Evolutionary conservation across 1,140 invertebrate genomes (phyloP).

Genomic region (Bombus soroeensis): DNA sequence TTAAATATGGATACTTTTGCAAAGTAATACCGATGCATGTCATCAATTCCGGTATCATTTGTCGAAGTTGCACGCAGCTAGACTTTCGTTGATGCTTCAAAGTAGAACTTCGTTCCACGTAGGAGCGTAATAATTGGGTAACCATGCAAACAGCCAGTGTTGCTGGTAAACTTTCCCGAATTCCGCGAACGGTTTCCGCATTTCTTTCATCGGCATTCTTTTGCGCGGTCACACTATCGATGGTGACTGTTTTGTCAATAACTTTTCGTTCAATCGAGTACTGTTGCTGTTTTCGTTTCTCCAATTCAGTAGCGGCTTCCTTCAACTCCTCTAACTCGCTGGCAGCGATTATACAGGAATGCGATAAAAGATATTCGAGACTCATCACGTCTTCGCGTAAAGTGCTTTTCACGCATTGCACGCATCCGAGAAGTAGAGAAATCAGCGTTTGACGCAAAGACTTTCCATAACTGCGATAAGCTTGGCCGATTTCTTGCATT

Average conservation of each 20-base stretch:
- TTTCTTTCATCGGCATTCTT: constrained; percentile 43
- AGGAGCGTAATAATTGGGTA: constrained; percentile 74
- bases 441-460: constrained; percentile 76
- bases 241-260: neutral
- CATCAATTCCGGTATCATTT: constrained; percentile 77
- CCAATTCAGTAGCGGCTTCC: constrained; percentile 52
- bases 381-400: constrained; percentile 70
- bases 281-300: constrained; percentile 37
- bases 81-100: constrained; percentile 59
- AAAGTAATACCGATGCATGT: constrained; percentile 74
- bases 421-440: constrained; percentile 74
- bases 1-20: constrained; percentile 75
- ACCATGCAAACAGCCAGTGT: constrained; percentile 77
- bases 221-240: neutral
- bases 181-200: constrained; percentile 51
- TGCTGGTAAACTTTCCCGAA: constrained; percentile 72
- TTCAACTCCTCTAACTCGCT: constrained; percentile 74
- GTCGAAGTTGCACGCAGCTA: constrained; percentile 72
- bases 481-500: constrained; percentile 76
- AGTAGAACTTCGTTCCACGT: constrained; percentile 60
- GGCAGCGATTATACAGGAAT: constrained; percentile 73
- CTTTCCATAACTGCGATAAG: constrained; percentile 74
- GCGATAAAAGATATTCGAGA: constrained; percentile 76
- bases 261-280: neutral
- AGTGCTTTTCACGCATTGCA: constrained; percentile 74